phyloP scores from a whole-genome alignment of 2,888 invertebrate species.

The Cataglyphis albicans region DNA sequence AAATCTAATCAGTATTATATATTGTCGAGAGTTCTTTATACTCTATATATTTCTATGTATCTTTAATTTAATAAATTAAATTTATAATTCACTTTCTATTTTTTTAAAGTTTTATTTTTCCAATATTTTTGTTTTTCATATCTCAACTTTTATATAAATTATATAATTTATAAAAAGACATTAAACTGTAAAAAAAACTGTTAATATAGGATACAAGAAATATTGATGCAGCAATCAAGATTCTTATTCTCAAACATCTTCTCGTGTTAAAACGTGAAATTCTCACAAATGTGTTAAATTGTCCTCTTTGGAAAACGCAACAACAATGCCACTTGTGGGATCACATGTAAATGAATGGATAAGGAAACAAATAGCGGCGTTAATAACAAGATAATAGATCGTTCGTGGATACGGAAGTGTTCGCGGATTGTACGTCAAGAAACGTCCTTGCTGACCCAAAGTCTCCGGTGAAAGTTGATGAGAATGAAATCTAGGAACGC shows the following conservation, averaged over 20 bases:
- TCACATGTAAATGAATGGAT: constrained; percentile 11
- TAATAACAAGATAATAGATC: constrained; percentile 33
- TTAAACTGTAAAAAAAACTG: background rate
- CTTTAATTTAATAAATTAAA: background rate
- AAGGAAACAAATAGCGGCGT: background rate
- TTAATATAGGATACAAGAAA: background rate
- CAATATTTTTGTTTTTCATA: background rate
- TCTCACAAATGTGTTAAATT: background rate
- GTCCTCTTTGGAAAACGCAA: background rate
- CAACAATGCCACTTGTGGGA: constrained; percentile 22
- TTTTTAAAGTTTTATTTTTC: background rate
- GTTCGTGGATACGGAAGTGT: constrained; percentile 13
- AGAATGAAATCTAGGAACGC: constrained; percentile 54
- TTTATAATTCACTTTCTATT: background rate
- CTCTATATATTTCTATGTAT: background rate
- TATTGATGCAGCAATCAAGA: background rate
- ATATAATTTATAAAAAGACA: background rate
- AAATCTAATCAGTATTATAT: background rate
- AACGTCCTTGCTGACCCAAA: constrained; percentile 63
- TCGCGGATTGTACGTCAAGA: constrained; percentile 62
- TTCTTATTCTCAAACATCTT: background rate
- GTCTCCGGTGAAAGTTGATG: constrained; percentile 61
- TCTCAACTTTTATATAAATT: background rate
- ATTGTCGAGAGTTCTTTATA: background rate
- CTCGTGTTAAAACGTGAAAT: background rate